Conservation (phyloP, 2,797 vertebrate species). For the Craterocephalus amniculus region DNA sequence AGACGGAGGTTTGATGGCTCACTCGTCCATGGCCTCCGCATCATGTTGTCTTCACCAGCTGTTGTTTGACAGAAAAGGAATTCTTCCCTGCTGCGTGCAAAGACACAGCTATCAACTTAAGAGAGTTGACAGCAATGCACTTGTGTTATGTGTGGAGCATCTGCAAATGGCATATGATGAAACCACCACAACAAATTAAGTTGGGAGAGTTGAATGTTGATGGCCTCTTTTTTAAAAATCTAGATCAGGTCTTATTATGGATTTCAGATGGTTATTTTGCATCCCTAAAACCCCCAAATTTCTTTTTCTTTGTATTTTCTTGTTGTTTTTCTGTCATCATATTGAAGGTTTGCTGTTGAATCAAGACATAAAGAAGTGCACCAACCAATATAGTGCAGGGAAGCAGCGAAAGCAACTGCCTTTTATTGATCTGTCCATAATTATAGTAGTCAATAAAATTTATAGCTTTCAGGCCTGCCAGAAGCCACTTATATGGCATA, state of each 20-base stretch:
- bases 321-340: conserved; percentile 13
- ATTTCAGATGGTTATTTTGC: background rate
- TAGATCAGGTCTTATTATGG: conserved; percentile 2
- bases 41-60: conserved; percentile 80
- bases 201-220: conserved; percentile 17
- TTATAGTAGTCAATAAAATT: conserved; percentile 74
- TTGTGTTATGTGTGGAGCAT: conserved; percentile 57
- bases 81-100: conserved; percentile 68
- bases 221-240: conserved; percentile 24
- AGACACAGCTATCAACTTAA: conserved; percentile 77
- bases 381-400: conserved; percentile 12
- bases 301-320: conserved; percentile 1
- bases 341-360: conserved; percentile 25
- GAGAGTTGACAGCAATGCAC: conserved; percentile 72
- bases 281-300: background rate
- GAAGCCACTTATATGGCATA: conserved; percentile 61
- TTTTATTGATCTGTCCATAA: conserved; percentile 76
- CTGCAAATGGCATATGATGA: conserved; percentile 49
- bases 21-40: conserved; percentile 75
- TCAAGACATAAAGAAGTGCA: conserved; percentile 24
- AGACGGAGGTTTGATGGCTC: conserved; percentile 76
- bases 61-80: conserved; percentile 78
- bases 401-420: conserved; percentile 59
- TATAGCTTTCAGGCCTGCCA: conserved; percentile 63
- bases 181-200: conserved; percentile 54